phyloP scores from a whole-genome alignment of 2,888 invertebrate species.

The Synergus itoensis region DNA sequence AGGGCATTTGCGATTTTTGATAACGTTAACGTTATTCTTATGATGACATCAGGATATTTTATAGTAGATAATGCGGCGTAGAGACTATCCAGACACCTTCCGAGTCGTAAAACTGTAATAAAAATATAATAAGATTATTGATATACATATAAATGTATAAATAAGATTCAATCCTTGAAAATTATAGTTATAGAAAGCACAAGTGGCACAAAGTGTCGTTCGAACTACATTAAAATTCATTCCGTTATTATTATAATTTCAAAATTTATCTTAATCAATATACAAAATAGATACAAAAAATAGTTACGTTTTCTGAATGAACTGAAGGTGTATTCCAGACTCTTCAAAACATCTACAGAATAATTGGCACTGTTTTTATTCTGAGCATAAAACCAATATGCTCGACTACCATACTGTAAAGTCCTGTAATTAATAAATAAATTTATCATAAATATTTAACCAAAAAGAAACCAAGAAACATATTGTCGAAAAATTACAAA shows the following conservation, averaged over 20 bases:
- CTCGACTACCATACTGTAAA: constrained; percentile 89
- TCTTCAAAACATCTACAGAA: constrained; percentile 87
- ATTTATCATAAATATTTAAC: constrained; percentile 3
- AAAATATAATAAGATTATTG: constrained; percentile 50
- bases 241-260: not conserved
- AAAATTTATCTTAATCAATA: constrained; percentile 11
- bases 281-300: not conserved
- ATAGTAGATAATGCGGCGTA: constrained; percentile 87
- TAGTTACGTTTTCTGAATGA: constrained; percentile 90
- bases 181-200: no score
- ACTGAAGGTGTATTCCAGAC: constrained; percentile 89
- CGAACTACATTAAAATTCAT: no score
- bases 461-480: not conserved
- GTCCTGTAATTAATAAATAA: constrained; percentile 81
- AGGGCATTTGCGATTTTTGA: constrained; percentile 89
- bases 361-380: constrained; percentile 80
- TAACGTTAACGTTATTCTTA: constrained; percentile 86
- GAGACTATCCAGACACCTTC: constrained; percentile 90
- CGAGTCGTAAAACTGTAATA: constrained; percentile 89
- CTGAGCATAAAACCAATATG: constrained; percentile 89
- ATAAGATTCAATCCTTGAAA: no score
- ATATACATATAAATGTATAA: no score
- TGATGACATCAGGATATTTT: constrained; percentile 85
- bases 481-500: no score
- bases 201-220: no score